phyloP scores from a whole-genome alignment of 2,113 vertebrate species.

The Pseudopodoces humilis region DNA sequence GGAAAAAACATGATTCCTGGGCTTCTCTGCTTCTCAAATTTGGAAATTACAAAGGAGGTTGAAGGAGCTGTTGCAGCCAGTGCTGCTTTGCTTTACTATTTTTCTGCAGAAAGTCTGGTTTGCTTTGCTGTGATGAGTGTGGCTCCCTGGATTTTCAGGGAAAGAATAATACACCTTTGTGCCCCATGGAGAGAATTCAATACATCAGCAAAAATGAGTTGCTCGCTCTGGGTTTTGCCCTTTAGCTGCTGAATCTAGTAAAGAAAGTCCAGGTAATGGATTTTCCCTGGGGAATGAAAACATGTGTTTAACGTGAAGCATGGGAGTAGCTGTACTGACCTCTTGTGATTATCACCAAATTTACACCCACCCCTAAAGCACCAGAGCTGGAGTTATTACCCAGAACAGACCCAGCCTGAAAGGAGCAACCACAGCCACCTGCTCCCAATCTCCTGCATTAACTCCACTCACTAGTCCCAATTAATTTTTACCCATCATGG shows the following conservation, averaged over 20 bases:
- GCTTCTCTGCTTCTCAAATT: neutral
- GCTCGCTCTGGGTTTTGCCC: neutral
- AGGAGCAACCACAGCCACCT: too few relatives aligned
- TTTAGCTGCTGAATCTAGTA: neutral
- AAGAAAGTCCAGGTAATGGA: neutral
- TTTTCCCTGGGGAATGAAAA: neutral
- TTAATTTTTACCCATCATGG: too few relatives aligned
- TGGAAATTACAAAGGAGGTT: neutral
- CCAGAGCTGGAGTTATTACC: too few relatives aligned
- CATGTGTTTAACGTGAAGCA: fast-evolving
- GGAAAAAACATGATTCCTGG: neutral
- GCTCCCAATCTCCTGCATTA: neutral
- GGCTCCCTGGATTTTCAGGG: neutral
- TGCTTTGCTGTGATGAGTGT: neutral
- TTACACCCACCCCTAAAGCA: neutral
- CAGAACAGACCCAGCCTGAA: neutral
- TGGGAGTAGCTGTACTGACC: neutral
- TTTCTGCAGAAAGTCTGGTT: neutral
- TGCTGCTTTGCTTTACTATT: neutral
- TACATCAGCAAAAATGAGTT: neutral
- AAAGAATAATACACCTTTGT: neutral
- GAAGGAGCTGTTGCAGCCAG: neutral
- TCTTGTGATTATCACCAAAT: neutral
- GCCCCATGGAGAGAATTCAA: neutral
- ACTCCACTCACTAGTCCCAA: neutral